Base-by-base conservation (phyloP, 2,888 invertebrate genomes). In the Hypomecis atomaria region DNA sequence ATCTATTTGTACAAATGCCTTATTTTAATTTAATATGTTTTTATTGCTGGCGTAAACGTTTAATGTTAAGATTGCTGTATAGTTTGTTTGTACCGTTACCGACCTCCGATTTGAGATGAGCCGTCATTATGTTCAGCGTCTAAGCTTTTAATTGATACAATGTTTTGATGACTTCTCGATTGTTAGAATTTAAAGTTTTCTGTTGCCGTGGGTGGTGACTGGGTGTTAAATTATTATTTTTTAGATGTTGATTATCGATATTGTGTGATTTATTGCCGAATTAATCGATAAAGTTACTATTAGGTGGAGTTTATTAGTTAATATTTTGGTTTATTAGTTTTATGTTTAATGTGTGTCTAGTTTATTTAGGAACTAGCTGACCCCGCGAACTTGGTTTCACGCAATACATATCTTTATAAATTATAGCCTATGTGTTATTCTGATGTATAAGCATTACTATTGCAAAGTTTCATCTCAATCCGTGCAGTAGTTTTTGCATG, bases 141-240 rank as follows among this genome's bases (percentile, higher is more conserved):
- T 73, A 71, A 71, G 76, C 75, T 82, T 75, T 79, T 80, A 78
- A 79, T 77, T 77, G 74, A 73, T 68, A 68, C 65, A 61, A 67
- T 70, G 67, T 73, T 76, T 74, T 49, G 43, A 81, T 81, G 69
- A 72, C 66, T 72, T 73, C 70, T 73, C 66, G 66, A 52, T 74
- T 72, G 69, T 71, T 59, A 59, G 50, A 69, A 70, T 37, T 58
- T 62, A 71, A 73, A 70, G 73, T 73, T 64, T 57, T 67, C 59
- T 68, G 67, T 67, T 62, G 60, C 65, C 62, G 72, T 59, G 69
- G 63, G 70, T 59, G 67, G 59, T 65, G 66, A 40, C 57, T 67
- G 65, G 67, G 70, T 67, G 67, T 70, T 55, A 53, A 47, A 60
- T 60, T 56, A 60, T 56, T 56, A 36, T 40, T 56, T 59, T 52